These are phyloP conservation scores for Heliconius himera DNA, from an alignment of 1,140 invertebrate species.

Conservation along the genomic window DNA sequence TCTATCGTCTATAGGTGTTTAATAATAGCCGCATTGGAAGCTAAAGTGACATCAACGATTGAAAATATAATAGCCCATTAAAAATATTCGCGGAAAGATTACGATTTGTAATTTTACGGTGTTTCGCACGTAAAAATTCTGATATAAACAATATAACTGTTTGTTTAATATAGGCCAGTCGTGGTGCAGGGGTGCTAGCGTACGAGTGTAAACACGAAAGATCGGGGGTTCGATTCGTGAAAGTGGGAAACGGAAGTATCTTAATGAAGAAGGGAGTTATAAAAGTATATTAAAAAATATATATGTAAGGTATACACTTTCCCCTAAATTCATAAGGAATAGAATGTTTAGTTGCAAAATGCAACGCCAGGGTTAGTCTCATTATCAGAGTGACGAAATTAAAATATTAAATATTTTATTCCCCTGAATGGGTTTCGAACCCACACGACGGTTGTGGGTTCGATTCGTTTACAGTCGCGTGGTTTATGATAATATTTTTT, in stretches of 20 bases:
- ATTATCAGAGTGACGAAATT: not conserved
- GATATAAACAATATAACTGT: not conserved
- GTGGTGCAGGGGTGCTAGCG: too few relatives aligned
- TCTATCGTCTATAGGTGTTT: not conserved
- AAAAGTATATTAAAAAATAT: too few relatives aligned
- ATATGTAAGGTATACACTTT: not conserved
- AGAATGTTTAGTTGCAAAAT: not conserved
- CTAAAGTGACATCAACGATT: slow-evolving; percentile 8
- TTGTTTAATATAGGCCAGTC: not conserved
- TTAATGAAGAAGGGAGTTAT: too few relatives aligned
- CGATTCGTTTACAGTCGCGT: not conserved
- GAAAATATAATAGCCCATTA: slow-evolving; percentile 22
- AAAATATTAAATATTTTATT: not conserved
- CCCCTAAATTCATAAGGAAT: not conserved
- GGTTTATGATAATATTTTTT: not conserved
- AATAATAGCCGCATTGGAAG: not conserved
- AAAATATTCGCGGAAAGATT: slow-evolving; percentile 16
- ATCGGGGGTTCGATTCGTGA: too few relatives aligned
- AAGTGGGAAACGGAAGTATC: too few relatives aligned
- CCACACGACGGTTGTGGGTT: not conserved
- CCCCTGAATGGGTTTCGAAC: not conserved
- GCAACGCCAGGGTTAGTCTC: not conserved
- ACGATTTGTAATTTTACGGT: slow-evolving; percentile 19
- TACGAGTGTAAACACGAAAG: too few relatives aligned
- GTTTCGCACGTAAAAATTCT: not conserved